A percentile compares a stretch with the other conserved stretches of the same genome.
Conservation (phyloP, 92 coral and sea anemone genomes). For the Palythoa caribaeorum region DNA sequence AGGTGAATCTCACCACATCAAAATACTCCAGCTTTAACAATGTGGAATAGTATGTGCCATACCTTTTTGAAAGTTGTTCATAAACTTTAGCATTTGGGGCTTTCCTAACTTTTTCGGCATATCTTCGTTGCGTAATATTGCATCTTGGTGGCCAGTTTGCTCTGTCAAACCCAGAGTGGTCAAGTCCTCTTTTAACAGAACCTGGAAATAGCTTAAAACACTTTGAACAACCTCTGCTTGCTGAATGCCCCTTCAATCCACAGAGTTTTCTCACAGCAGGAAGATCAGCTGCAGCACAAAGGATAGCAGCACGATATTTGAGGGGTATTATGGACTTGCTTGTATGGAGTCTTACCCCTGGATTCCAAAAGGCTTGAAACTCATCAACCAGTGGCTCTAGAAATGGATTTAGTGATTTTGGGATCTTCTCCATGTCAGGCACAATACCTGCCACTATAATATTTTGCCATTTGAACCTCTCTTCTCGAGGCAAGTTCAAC, state of each 20-base stretch:
- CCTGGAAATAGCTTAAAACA: slow-evolving; percentile 61
- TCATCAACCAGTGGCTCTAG: slow-evolving; percentile 1
- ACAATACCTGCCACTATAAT: neutral
- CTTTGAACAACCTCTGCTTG: slow-evolving; percentile 61
- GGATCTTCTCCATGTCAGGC: neutral
- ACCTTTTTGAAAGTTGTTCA: slow-evolving; percentile 60
- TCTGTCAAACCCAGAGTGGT: slow-evolving; percentile 66
- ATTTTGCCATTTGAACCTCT: slow-evolving; percentile 12
- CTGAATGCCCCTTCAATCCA: slow-evolving; percentile 54
- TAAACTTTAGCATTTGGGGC: slow-evolving; percentile 51
- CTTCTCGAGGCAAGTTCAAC: slow-evolving; percentile 9
- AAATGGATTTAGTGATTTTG: neutral
- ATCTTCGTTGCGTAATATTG: slow-evolving; percentile 30
- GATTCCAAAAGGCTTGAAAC: neutral
- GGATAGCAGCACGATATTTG: slow-evolving; percentile 34
- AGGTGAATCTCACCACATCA: slow-evolving; percentile 67
- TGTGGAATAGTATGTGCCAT: slow-evolving; percentile 56
- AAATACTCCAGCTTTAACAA: slow-evolving; percentile 70
- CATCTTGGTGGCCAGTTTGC: slow-evolving; percentile 32
- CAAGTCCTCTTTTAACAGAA: slow-evolving; percentile 34
- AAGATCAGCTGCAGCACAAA: slow-evolving; percentile 65
- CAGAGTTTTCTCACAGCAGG: slow-evolving; percentile 61
- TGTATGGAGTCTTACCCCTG: neutral
- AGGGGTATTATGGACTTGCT: slow-evolving; percentile 4
- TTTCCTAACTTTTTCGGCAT: slow-evolving; percentile 61